Evolutionary conservation across 2,797 vertebrate species (phyloP).

Genomic region (Sandelia bainsii): DNA sequence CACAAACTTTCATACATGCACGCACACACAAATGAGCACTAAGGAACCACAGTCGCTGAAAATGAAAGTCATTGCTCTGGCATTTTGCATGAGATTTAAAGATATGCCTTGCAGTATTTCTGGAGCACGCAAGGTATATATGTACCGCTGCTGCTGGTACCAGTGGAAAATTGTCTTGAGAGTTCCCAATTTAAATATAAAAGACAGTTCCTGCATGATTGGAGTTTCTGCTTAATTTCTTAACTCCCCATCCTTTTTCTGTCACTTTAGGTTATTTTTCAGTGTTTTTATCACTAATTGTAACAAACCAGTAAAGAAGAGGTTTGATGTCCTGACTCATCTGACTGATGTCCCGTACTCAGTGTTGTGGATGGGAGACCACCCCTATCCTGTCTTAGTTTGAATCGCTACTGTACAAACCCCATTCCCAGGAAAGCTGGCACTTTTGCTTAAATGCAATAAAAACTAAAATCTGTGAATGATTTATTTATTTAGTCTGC

Average conservation of each 20-base stretch:
- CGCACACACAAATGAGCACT: slow-evolving; percentile 7
- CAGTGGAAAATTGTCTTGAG: not conserved
- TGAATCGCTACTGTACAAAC: not conserved
- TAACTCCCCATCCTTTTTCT: not conserved
- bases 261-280: not conserved
- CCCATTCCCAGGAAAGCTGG: too few species aligned
- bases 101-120: slow-evolving; percentile 12
- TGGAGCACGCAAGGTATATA: slow-evolving; percentile 4
- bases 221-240: slow-evolving; percentile 33
- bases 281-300: not conserved
- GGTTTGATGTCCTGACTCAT: not conserved
- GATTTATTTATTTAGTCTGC: too few species aligned
- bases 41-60: not conserved
- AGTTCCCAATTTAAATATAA: not conserved
- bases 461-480: too few species aligned
- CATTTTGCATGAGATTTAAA: slow-evolving; percentile 23
- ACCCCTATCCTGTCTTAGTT: slow-evolving; percentile 2
- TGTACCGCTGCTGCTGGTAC: not conserved
- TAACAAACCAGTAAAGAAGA: not conserved
- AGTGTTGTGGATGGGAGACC: not conserved
- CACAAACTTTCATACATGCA: slow-evolving; percentile 36
- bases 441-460: too few species aligned
- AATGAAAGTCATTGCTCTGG: not conserved
- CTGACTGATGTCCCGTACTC: too few species aligned
- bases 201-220: slow-evolving; percentile 32